Evolutionary conservation across 2,113 vertebrate genomes (phyloP), one percentile per base, ranked within the genome.

Genomic region (Prunella himalayana): DNA sequence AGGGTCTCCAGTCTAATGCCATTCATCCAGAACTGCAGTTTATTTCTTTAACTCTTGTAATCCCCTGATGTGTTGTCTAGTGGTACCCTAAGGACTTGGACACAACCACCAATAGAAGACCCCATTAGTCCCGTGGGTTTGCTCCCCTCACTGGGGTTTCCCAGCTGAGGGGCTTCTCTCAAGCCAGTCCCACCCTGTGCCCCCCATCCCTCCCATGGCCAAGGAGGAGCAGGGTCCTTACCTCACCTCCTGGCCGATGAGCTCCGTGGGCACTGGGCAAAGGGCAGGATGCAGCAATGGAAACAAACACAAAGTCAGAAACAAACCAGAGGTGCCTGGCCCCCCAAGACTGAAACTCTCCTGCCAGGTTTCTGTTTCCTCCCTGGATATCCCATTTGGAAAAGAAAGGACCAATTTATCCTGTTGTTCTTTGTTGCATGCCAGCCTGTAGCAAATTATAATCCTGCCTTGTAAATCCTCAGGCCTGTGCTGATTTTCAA

Each of bases 191-290:
- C 56, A 49, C 28, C 21, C 9, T 0, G 1, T 20, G 25, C 3
- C 37, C 19, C 37, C 54, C 35, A 60, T 41, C 71, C 86, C 82
- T 41, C 45, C 63, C 90, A 5, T 2, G 10, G 0, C 44, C 31
- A 0, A n/a, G 82, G 63, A 59, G 33, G 25, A 96, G 86, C 75
- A 71, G 60, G 59, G 44, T 97, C 87, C 98, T 99, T 99, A 99
- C 99, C 99, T 99, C 98, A 99, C 98, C 96, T 99, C 99, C 92
- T 99, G 98, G 96, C 98, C 99, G 92, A 98, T 96, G 73, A 99
- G 98, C 97, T 99, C 99, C 33, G 98, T 97, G 90, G 98, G 98
- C 97, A 96, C 96, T 98, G 93, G 15, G 72, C 15, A 4, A 50
- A 75, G 96, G 90, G 83, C 51, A 71, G 81, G 91, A 83, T 16